Conservation (phyloP, 2,797 vertebrate genomes). For the Meriones psammophilus region DNA sequence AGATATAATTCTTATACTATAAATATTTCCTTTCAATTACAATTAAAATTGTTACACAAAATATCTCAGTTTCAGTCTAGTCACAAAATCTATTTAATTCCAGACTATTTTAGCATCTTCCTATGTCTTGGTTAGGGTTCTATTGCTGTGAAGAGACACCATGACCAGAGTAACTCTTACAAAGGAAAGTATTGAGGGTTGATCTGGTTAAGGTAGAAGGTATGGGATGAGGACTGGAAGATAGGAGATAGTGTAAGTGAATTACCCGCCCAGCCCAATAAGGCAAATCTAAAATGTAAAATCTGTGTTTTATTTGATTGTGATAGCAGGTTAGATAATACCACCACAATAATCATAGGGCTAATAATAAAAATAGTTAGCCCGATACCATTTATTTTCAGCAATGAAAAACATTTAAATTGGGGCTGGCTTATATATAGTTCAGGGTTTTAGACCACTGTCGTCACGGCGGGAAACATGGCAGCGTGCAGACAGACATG, state of each 20-base stretch:
- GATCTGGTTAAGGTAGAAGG: too few relatives aligned
- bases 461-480: not conserved
- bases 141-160: not conserved
- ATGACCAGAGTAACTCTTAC: not conserved
- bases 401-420: not conserved
- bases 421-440: not conserved
- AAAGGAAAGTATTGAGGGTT: not conserved
- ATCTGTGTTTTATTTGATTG: too few relatives aligned
- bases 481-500: not conserved
- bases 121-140: not conserved
- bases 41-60: not conserved
- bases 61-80: not conserved
- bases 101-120: not conserved
- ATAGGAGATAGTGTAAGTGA: too few relatives aligned
- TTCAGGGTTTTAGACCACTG: not conserved
- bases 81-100: conserved; percentile 37
- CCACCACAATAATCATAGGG: too few relatives aligned
- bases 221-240: too few relatives aligned
- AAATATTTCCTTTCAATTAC: not conserved
- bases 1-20: not conserved
- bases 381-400: too few relatives aligned
- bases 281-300: too few relatives aligned
- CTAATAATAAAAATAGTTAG: too few relatives aligned
- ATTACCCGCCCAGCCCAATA: too few relatives aligned
- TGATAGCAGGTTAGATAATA: too few relatives aligned